Evolutionary conservation across 2,888 invertebrate genomes (phyloP), one percentile per base, ranked within the genome.

Genomic region (Tiphia femorata): DNA sequence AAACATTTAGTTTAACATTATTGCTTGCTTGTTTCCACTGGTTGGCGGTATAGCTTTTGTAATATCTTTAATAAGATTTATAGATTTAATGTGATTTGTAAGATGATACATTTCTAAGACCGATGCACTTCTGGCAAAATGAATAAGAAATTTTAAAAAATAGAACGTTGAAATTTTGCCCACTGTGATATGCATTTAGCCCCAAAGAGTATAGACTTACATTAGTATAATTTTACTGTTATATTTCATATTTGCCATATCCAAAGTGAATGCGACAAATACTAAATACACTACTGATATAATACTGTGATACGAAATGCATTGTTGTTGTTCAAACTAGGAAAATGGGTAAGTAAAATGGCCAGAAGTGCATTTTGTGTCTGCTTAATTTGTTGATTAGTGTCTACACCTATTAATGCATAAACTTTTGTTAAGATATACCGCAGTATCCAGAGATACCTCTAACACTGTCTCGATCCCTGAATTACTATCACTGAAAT

Each of bases 101-200:
- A 62, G 53, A 59, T 53, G 49, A 54, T 58, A 53, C 50, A 58
- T 59, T 55, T 68, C 30, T 40, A 40, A 58, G 65, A 68, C 70
- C 62, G 72, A 74, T 77, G 76, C 72, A 75, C 72, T 70, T 77
- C 79, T 79, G 75, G 70, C 44, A 57, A 64, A 59, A 49, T 30
- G 62, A 68, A 62, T 67, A 48, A 61, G 62, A 64, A 52, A 51
- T 65, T 61, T 54, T 62, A 64, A 62, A 49, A 58, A 52, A 69
- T 63, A 68, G 63, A 73, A 72, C 51, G 72, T 76, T 71, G 65
- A 73, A 78, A 80, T 75, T 75, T 78, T 71, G 74, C 70, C 73
- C 77, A 77, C 80, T 82, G 81, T 81, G 81, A 82, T 81, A 82
- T 73, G 78, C 80, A 82, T 81, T 80, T 79, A 80, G 77, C 77